Base-by-base conservation (phyloP, 2,113 vertebrate species). In the Ictalurus furcatus region DNA sequence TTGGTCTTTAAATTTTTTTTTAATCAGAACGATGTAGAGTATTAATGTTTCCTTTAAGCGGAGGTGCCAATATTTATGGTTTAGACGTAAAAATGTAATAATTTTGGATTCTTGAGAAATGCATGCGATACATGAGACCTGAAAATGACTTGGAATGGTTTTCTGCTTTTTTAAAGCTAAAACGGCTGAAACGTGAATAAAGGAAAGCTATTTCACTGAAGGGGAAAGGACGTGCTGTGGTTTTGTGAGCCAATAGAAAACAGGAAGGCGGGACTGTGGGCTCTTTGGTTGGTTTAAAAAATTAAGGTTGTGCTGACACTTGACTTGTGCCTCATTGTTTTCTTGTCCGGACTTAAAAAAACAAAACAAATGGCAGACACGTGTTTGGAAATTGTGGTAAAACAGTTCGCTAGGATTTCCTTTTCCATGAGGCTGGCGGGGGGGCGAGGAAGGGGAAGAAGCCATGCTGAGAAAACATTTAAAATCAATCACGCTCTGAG, bases 401-500 rank as follows among this genome's bases (percentile, higher is more conserved):
- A 34, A 71, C n/a, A 17, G 12, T n/a, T 67, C n/a, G 28, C 28
- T n/a, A 73, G 30, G 34, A 34, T 37, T 34, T 37, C 14, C 65
- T n/a, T 67, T 48, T 48, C 44, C 44, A 7, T 48, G 44, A 7
- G 44, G 44, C 44, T 0, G 44, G 44, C 0, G 44, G 44, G 40
- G 40, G 44, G 44, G 6, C 7, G 44, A 44, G 40, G 40, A 44
- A 44, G 0, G 44, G 44, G 44, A 48, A 65, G 28, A 65, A 58
- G 19, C 23, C 56, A 81, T 40, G 40, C 84, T 65, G 30, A 30
- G 69, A n/a, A 80, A 79, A 71, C 54, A 65, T 88, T 83, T 83
- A 88, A 71, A 40, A 86, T 90, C 83, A 79, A 61, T 44, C 79
- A 23, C 30, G 52, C 73, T 61, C 40, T n/a, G 74, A 90, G 56